phyloP scores from a whole-genome alignment of 2,888 invertebrate genomes.

The Trissoscelio sp. region DNA sequence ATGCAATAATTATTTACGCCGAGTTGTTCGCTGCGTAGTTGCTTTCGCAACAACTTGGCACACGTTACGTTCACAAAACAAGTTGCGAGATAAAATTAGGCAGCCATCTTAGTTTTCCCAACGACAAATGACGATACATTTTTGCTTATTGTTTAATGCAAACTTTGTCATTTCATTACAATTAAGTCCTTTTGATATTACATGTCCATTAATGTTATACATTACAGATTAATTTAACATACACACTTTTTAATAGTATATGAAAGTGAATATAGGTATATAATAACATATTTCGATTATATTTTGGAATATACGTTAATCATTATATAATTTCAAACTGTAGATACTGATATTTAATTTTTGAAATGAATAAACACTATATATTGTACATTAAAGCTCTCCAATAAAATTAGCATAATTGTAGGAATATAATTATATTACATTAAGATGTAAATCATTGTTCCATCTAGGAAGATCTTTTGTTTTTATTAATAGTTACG shows the following conservation, averaged over 20 bases:
- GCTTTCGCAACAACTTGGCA: slow-evolving; percentile 53
- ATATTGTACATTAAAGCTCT: too few relatives aligned
- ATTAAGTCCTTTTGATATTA: not conserved
- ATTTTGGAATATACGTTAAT: too few relatives aligned
- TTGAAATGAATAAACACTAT: too few relatives aligned
- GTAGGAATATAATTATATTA: too few relatives aligned
- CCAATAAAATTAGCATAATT: too few relatives aligned
- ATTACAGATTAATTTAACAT: not conserved
- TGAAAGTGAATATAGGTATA: too few relatives aligned
- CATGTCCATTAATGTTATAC: not conserved
- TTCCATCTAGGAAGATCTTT: too few relatives aligned
- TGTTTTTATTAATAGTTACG: too few relatives aligned
- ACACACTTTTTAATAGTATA: not conserved
- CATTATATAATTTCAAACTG: too few relatives aligned
- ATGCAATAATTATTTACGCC: slow-evolving; percentile 14
- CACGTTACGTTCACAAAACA: slow-evolving; percentile 20
- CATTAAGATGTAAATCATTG: too few relatives aligned
- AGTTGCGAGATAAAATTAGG: slow-evolving; percentile 19
- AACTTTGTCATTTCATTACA: not conserved
- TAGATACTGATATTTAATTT: too few relatives aligned
- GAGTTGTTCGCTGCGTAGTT: slow-evolving; percentile 16
- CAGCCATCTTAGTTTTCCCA: not conserved
- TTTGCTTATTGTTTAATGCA: slow-evolving; percentile 26
- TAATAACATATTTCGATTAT: too few relatives aligned
- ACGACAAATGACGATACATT: slow-evolving; percentile 9